Evolutionary conservation across 2,888 invertebrate genomes (phyloP).

Genomic region (Sphecodes monilicornis): DNA sequence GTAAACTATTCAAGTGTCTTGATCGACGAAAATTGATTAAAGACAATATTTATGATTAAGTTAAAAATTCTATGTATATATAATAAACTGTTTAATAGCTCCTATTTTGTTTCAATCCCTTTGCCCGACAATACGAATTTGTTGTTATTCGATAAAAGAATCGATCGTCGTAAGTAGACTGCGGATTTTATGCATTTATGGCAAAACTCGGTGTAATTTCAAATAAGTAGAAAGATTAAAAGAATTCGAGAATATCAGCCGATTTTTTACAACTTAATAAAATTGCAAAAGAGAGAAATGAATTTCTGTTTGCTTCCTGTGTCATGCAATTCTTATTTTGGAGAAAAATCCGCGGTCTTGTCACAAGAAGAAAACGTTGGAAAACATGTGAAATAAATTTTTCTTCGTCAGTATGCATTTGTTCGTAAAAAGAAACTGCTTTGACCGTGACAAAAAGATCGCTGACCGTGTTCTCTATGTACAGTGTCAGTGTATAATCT

Average conservation of each 20-base stretch:
- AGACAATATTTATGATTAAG: too few species aligned
- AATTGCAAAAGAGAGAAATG: too few species aligned
- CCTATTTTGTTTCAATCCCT: conserved; percentile 1
- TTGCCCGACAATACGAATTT: background rate
- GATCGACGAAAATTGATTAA: background rate
- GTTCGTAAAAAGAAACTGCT: background rate
- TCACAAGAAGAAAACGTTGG: too few species aligned
- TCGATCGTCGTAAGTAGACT: too few species aligned
- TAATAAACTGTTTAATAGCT: background rate
- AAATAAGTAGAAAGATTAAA: background rate
- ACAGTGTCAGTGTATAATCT: conserved; percentile 22
- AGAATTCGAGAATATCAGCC: background rate
- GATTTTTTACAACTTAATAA: too few species aligned
- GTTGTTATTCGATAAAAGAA: background rate
- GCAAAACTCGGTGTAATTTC: background rate
- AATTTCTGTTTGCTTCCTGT: too few species aligned
- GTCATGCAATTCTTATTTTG: too few species aligned
- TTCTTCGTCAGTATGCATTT: too few species aligned
- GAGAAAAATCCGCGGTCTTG: too few species aligned
- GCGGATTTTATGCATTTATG: background rate
- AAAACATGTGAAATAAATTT: too few species aligned
- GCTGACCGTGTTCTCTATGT: conserved; percentile 6
- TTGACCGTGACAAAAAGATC: background rate
- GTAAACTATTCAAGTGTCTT: background rate
- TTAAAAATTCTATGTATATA: too few species aligned